phyloP scores from a whole-genome alignment of 2,113 vertebrate species.

The Leptosomus discolor region DNA sequence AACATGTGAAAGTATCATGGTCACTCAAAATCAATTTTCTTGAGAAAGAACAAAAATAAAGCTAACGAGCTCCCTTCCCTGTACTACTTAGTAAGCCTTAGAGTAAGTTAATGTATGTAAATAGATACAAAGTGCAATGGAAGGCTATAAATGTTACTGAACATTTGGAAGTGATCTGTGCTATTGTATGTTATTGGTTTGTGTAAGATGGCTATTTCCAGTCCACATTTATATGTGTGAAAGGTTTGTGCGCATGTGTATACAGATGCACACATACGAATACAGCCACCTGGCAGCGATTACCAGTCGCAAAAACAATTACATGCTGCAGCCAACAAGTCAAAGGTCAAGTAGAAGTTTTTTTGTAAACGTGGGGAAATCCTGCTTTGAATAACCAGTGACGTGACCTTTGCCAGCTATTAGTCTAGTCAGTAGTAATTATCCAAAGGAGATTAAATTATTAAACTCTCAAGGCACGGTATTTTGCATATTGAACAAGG shows the following conservation, averaged over 20 bases:
- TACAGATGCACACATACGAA: accelerated
- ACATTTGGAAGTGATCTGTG: not conserved
- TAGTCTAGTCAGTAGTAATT: constrained; percentile 10
- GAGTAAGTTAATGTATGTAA: not conserved
- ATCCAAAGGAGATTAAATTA: constrained; percentile 20
- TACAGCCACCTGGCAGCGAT: not conserved
- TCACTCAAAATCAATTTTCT: not conserved
- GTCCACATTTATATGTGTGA: not conserved
- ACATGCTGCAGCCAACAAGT: not conserved
- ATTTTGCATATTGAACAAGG: not conserved
- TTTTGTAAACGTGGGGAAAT: constrained; percentile 8
- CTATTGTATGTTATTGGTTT: not conserved
- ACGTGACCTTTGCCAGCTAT: constrained; percentile 8
- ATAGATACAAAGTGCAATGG: not conserved
- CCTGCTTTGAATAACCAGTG: constrained; percentile 12
- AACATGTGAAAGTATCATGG: accelerated
- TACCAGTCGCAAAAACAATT: not conserved
- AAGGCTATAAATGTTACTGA: not conserved
- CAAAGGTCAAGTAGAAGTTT: constrained; percentile 6
- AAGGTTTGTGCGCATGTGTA: accelerated
- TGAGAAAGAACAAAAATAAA: not conserved
- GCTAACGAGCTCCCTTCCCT: not conserved
- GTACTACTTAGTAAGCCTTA: not conserved
- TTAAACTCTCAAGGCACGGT: not conserved
- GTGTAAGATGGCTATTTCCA: not conserved